Evolutionary conservation across 2,113 vertebrate genomes (phyloP), one percentile per base, ranked within the genome.

Genomic region (Rhinolophus ferrumequinum): DNA sequence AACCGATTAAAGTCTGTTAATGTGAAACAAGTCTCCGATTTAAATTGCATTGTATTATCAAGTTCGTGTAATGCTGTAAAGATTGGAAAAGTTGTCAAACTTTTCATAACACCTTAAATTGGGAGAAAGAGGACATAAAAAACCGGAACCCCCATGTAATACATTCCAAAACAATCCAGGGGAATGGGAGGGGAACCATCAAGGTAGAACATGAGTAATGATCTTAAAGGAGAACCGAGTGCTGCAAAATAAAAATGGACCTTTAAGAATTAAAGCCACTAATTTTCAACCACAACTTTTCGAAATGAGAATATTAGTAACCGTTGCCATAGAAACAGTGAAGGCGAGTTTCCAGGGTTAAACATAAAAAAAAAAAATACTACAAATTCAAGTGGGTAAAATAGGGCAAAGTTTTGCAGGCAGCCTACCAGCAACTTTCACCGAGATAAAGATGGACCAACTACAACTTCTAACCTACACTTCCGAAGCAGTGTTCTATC

Each of bases 251-350:
- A 76, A 94, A 95, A 91, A 50, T 7, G 35, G 28, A 85, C 35
- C 47, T 93, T 95, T 73, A 54, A 80, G 64, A 89, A 76, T 66
- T 89, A 95, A 86, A 85, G 60, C 41, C 94, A 94, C 82, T 93
- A 67, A 72, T 73, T 90, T 83, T 87, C 62, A 92, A 85, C 44
- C 73, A 83, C 60, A 60, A 66, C 88, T 19, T 44, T 94, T 80
- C 13, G 35, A 86, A 95, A 85, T 92, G 56, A 92, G 22, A 90
- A 26, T 90, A 96, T 44, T 35, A 77, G 76, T 87, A 44, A 92
- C 58, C 28, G 56, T 70, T 86, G 72, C 62, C 81, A 94, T 47
- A 93, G 92, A 95, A 97, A 95, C 84, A 13, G 58, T 70, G 79
- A 95, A 72, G 83, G 66, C 41, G 58, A 83, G 52, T 89, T 89